Evolutionary conservation across 2,113 vertebrate species (phyloP).

Genomic region (Alosa alosa): DNA sequence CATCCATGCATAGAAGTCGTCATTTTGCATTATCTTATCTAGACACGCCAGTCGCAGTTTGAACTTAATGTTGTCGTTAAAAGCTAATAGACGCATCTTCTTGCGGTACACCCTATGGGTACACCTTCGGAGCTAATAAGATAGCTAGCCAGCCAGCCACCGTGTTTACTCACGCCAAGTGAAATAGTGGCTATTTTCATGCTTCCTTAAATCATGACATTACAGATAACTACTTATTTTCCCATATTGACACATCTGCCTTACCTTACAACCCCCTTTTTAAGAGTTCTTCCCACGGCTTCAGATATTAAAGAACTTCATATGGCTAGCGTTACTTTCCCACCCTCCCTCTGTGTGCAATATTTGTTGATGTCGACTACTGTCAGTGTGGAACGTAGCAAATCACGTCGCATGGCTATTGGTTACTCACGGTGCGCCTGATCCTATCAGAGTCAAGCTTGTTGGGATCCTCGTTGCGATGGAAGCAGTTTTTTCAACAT

Average conservation of each 20-base stretch:
- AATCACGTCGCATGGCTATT: not conserved
- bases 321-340: not conserved
- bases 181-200: not conserved
- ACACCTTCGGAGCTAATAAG: not conserved
- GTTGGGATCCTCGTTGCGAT: not conserved
- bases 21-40: not conserved
- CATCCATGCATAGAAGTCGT: not conserved
- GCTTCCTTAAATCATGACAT: not conserved
- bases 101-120: not conserved
- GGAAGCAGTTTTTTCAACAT: not conserved
- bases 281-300: not conserved
- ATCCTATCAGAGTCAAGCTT: constrained; percentile 2
- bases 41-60: not conserved
- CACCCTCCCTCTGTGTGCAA: not conserved
- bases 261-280: not conserved
- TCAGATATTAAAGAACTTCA: not conserved
- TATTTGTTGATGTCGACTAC: not conserved
- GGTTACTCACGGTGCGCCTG: not conserved
- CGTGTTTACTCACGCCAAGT: not conserved
- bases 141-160: not conserved
- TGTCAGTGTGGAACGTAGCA: not conserved
- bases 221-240: not conserved
- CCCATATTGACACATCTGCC: not conserved
- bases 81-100: not conserved
- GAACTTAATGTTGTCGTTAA: not conserved